phyloP scores from a whole-genome alignment of 1,140 invertebrate genomes.

The Drosophila miranda region DNA sequence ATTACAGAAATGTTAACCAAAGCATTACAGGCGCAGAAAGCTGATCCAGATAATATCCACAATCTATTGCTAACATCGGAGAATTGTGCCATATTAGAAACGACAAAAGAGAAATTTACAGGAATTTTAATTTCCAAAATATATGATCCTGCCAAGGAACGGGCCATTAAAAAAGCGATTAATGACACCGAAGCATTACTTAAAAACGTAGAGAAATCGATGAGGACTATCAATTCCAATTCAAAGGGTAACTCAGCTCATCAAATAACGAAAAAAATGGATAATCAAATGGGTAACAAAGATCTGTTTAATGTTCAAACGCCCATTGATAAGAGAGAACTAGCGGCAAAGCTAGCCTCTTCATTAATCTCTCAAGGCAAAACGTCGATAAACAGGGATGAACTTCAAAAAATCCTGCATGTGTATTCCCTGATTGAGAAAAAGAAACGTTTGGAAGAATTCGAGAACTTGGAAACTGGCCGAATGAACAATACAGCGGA shows the following conservation, averaged over 20 bases:
- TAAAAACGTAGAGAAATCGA: slow-evolving; percentile 18
- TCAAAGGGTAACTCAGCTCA: neutral
- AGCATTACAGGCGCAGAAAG: slow-evolving; percentile 87
- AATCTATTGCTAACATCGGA: slow-evolving; percentile 44
- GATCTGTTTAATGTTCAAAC: slow-evolving; percentile 10
- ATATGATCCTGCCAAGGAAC: slow-evolving; percentile 55
- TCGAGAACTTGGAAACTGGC: neutral
- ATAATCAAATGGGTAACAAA: neutral
- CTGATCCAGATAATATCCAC: slow-evolving; percentile 41
- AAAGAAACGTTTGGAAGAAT: slow-evolving; percentile 48
- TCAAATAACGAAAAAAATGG: slow-evolving; percentile 9
- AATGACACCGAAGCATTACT: slow-evolving; percentile 55
- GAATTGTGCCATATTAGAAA: slow-evolving; percentile 69
- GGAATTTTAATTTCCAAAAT: slow-evolving; percentile 68
- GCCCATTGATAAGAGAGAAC: slow-evolving; percentile 54
- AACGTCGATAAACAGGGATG: slow-evolving; percentile 61
- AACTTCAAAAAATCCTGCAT: slow-evolving; percentile 69
- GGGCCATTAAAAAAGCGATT: slow-evolving; percentile 61
- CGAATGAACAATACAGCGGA: neutral
- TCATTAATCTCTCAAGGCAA: slow-evolving; percentile 72
- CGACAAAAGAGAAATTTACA: slow-evolving; percentile 70
- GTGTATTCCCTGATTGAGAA: slow-evolving; percentile 66
- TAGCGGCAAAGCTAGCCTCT: slow-evolving; percentile 64
- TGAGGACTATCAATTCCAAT: neutral
- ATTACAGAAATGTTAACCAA: slow-evolving; percentile 88